Conservation (phyloP, 2,888 invertebrate genomes). For the Nephrotoma appendiculata region DNA sequence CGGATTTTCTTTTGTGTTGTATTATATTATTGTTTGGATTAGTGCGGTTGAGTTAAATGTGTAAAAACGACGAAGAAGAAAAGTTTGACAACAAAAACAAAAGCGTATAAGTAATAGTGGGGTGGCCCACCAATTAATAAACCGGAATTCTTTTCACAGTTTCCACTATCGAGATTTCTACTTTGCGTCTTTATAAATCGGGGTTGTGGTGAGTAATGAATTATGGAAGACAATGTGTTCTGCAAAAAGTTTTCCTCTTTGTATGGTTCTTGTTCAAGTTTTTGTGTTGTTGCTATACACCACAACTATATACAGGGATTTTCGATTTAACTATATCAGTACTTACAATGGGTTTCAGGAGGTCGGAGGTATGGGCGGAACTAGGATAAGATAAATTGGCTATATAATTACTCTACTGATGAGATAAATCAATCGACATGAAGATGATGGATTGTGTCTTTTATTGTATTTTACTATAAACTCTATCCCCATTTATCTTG, state of each 20-base stretch:
- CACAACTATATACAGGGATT: background rate
- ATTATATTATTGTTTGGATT: background rate
- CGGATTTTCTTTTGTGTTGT: background rate
- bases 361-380: background rate
- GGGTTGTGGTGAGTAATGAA: background rate
- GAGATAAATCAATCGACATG: background rate
- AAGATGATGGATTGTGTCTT: background rate
- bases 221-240: background rate
- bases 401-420: background rate
- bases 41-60: background rate
- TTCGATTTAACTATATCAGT: background rate
- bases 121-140: background rate
- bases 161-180: background rate
- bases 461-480: background rate
- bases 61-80: background rate
- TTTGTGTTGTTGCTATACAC: background rate
- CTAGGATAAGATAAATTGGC: background rate
- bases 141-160: background rate
- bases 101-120: background rate
- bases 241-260: background rate
- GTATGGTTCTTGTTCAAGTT: background rate
- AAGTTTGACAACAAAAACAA: background rate
- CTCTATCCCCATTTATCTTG: background rate
- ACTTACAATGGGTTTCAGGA: background rate
- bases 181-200: background rate